Evolutionary conservation across 2,888 invertebrate species (phyloP).

Genomic region (Proisotoma minuta): DNA sequence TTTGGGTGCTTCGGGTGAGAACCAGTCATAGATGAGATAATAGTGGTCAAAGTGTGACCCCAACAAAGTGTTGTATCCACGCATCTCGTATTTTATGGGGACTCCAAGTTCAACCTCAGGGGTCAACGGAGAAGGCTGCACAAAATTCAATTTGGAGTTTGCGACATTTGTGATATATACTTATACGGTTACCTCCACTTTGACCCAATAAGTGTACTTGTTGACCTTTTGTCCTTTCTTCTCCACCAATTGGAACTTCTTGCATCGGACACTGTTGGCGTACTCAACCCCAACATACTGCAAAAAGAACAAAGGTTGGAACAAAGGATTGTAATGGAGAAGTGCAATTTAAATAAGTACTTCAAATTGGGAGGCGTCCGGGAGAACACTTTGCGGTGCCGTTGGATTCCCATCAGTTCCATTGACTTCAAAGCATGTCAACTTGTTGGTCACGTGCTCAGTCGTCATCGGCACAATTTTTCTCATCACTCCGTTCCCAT

Average conservation of each 20-base stretch:
- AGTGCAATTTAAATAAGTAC: no score
- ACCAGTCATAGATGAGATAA: constrained; percentile 70
- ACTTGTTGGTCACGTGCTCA: constrained; percentile 63
- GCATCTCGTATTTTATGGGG: constrained; percentile 79
- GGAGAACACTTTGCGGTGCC: constrained; percentile 70
- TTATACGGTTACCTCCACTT: constrained; percentile 58
- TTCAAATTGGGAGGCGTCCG: constrained; percentile 71
- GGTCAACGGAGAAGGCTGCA: constrained; percentile 39
- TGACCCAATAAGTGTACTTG: constrained; percentile 83
- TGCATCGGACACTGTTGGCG: constrained; percentile 65
- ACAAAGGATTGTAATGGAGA: no score
- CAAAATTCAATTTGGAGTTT: background rate
- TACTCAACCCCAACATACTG: constrained; percentile 61
- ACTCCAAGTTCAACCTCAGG: constrained; percentile 55
- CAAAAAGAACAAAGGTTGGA: constrained; percentile 29
- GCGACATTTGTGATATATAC: background rate
- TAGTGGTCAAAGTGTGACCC: constrained; percentile 96
- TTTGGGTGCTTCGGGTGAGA: constrained; percentile 61
- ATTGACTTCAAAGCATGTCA: constrained; percentile 78
- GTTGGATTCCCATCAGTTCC: constrained; percentile 63
- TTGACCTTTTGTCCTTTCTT: constrained; percentile 73
- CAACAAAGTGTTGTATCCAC: constrained; percentile 78
- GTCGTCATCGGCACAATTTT: constrained; percentile 85
- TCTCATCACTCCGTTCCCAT: constrained; percentile 60
- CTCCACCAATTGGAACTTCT: constrained; percentile 71